phyloP scores from a whole-genome alignment of 2,888 invertebrate genomes.

The Amphiduros pacificus region DNA sequence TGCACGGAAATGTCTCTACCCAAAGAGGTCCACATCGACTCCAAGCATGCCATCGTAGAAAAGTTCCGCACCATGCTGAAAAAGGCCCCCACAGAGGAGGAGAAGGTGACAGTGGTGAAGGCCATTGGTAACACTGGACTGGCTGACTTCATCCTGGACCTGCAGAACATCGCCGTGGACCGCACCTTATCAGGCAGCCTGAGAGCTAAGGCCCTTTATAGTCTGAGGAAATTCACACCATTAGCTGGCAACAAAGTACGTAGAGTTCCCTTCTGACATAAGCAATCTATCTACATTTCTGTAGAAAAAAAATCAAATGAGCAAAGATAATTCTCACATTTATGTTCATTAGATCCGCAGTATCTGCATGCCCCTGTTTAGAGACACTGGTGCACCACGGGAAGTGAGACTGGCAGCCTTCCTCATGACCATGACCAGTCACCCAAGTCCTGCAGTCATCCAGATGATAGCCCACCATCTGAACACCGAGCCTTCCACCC shows the following conservation, averaged over 20 bases:
- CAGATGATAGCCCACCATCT: neutral
- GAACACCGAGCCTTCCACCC: neutral
- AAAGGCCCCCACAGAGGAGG: conserved; percentile 24
- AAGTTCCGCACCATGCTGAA: conserved; percentile 30
- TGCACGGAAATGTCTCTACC: conserved; percentile 6
- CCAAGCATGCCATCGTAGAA: conserved; percentile 33
- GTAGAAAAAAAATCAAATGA: too few species aligned
- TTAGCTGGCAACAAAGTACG: too few species aligned
- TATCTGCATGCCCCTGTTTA: conserved; percentile 47
- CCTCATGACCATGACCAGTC: conserved; percentile 39
- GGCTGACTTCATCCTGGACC: conserved; percentile 38
- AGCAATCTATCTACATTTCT: too few species aligned
- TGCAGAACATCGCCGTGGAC: conserved; percentile 39
- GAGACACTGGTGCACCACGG: conserved; percentile 46
- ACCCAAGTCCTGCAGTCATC: conserved; percentile 31
- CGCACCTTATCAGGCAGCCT: conserved; percentile 31
- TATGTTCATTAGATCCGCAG: conserved; percentile 20
- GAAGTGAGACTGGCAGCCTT: conserved; percentile 55
- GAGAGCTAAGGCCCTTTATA: conserved; percentile 49
- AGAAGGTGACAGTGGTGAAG: conserved; percentile 41
- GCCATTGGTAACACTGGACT: conserved; percentile 56
- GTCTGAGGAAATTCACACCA: conserved; percentile 41
- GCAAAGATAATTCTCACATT: too few species aligned
- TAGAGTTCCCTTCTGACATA: too few species aligned
- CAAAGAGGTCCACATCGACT: conserved; percentile 36